phyloP scores from a whole-genome alignment of 2,888 invertebrate species.

The Buathra laborator region DNA sequence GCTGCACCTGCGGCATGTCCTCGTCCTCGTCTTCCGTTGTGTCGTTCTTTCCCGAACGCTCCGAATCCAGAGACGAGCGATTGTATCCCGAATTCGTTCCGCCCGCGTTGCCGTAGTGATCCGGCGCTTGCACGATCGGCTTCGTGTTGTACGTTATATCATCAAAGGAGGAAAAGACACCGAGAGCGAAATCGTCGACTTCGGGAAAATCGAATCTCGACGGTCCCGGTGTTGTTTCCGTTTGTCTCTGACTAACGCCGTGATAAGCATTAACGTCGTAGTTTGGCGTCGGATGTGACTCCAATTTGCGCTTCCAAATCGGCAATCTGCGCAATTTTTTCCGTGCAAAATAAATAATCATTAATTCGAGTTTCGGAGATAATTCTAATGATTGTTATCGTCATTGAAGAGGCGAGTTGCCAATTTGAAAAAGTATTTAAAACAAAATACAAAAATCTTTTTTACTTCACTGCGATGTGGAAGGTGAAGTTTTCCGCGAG shows the following conservation, averaged over 20 bases:
- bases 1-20: conserved; percentile 78
- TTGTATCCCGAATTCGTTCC: conserved; percentile 68
- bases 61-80: conserved; percentile 77
- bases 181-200: conserved; percentile 88
- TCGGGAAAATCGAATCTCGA: conserved; percentile 91
- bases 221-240: conserved; percentile 86
- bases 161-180: conserved; percentile 89
- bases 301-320: conserved; percentile 87
- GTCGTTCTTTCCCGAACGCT: conserved; percentile 79
- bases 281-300: conserved; percentile 71
- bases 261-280: conserved; percentile 78
- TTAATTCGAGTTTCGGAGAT: conserved; percentile 4
- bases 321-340: conserved; percentile 82
- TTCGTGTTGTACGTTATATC: conserved; percentile 91
- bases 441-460: too few species aligned
- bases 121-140: conserved; percentile 88
- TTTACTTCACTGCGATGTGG: too few species aligned
- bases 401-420: too few species aligned
- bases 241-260: conserved; percentile 72
- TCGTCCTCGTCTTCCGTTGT: conserved; percentile 83
- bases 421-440: too few species aligned
- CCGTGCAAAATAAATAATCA: too few species aligned
- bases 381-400: neutral
- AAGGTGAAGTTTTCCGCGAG: too few species aligned
- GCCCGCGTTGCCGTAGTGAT: conserved; percentile 73